Evolutionary conservation across 2,888 invertebrate species (phyloP), one percentile per base, ranked within the genome.

Genomic region (Coleophora deauratella): DNA sequence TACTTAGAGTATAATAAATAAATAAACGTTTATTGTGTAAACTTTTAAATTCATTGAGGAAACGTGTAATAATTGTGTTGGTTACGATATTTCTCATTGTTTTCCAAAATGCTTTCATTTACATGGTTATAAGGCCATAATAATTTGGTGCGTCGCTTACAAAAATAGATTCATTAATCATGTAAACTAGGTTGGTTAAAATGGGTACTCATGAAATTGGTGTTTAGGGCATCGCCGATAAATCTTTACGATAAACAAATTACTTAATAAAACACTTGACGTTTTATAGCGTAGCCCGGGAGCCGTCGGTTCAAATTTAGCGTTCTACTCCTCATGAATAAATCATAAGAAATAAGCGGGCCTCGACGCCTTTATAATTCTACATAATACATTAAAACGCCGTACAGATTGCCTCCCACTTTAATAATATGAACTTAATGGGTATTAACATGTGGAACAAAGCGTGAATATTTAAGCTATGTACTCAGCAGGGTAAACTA

Each of bases 341-440:
- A 84, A 84, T 84, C 84, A 85, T 84, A 80, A 77, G 79, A 78
- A 76, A 70, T 77, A 71, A 77, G 74, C 76, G 70, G 63, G 76
- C 68, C 72, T 68, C 69, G 64, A 63, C 73, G 78, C 81, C 78
- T 76, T 82, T 77, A 77, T 85, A 84, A 85, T 82, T 79, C 84
- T 79, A 80, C 80, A 77, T 85, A 82, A 85, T 82, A 84, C 84
- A 84, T 84, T 82, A 80, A 80, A 84, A 82, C 80, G 72, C 55
- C 66, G 72, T 75, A 84, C 84, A 80, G 81, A 84, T 82, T 82
- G 81, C 82, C 70, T 76, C 67, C 72, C 73, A 72, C 72, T 74
- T 79, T 78, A 77, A 78, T 79, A 78, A 75, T 77, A 77, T 71
- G 63, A 78, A 76, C 75, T 73, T 76, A 77, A 76, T 76, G 66